Evolutionary conservation across 2,797 vertebrate genomes (phyloP), one percentile per base, ranked within the genome.

Genomic region (Rhadinocentrus ornatus): DNA sequence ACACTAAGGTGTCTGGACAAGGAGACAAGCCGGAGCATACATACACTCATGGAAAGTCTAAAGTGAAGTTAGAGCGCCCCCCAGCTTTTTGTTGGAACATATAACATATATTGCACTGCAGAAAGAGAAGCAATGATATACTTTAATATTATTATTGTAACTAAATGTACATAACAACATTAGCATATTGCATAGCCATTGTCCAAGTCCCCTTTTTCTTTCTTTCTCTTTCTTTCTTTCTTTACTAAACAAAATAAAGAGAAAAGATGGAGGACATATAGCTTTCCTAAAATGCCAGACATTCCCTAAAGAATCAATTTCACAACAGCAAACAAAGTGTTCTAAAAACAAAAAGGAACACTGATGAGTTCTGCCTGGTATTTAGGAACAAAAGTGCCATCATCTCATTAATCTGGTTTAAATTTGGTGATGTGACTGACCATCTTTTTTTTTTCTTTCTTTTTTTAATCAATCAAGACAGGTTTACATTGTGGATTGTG

Each of bases 1-100:
- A 91, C 66, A 86, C 82, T 93, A 91, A 93, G 87, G 89, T 91
- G 91, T 92, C 90, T 91, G 91, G 92, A 91, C 90, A 91, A 91
- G 89, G 84, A 93, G 84, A 90, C 85, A 80, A 81, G 81, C 83
- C 81, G 62, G 68, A 87, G 78, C 69, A 83, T 74, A 83, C 79
- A 75, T 77, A 69, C 54, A 41, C 31, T 32, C 35, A 50, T 66
- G 72, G 1, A 73, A 44, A 75, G 59, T 22, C 46, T 3, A 81
- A 68, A 80, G 75, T 92, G 92, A 89, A 87, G 86, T 92, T 82
- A 90, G 87, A 93, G 92, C 91, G 81, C 90, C 93, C 91, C 89
- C 91, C 82, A 89, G 89, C 92, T 85, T 86, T 82, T 70, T 71
- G 35, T 13, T 31, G 18, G 34, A 74, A 77, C 52, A 75, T 41